Evolutionary conservation across 2,113 vertebrate species (phyloP), one percentile per base, ranked within the genome.

Genomic region (Butorides virescens): DNA sequence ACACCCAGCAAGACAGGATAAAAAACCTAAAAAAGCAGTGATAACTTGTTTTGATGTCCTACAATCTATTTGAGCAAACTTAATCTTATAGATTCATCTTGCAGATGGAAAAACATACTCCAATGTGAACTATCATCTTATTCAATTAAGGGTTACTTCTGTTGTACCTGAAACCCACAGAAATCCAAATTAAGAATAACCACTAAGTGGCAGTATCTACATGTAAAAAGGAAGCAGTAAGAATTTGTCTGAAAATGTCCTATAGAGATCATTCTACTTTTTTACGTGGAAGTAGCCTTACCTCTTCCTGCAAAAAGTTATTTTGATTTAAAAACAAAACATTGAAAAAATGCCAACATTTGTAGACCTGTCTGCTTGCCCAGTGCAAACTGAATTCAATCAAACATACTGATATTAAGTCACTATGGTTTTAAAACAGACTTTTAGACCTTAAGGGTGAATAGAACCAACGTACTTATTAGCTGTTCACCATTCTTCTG

Each of bases 151-250:
- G 4, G 19, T 52, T 77, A 81, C 25, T 83, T 82, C 53, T 83
- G 47, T 8, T 39, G 52, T 34, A 47, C 32, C 29, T 92, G 53
- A 90, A 73, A 79, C 21, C 2, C 47, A 86, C 22, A 68, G 58
- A 85, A 91, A 68, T 23, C 11, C 8, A 78, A 77, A 77, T 59
- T 32, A 86, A 71, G 49, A 92, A 84, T 44, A 89, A 81, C 95
- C 97, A 96, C 96, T 94, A 91, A 78, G 96, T 89, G 97, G 96
- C 97, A 96, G 91, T 63, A 87, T 84, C 56, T 72, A 75, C 91
- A 68, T 23, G 25, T 44, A 34, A 88, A 78, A 71, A 73, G 4
- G 8, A 76, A 84, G 68, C 18, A 1, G 0, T 26, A 23, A 49
- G 37, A 88, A 55, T 67, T 32, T 32, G 26, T n/a, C 66, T 11